A percentile compares a stretch with the other conserved stretches of the same genome.
These are phyloP conservation scores for Parazoanthus swiftii DNA, from an alignment of 92 coral and sea anemone species.

Conservation along the genomic window DNA sequence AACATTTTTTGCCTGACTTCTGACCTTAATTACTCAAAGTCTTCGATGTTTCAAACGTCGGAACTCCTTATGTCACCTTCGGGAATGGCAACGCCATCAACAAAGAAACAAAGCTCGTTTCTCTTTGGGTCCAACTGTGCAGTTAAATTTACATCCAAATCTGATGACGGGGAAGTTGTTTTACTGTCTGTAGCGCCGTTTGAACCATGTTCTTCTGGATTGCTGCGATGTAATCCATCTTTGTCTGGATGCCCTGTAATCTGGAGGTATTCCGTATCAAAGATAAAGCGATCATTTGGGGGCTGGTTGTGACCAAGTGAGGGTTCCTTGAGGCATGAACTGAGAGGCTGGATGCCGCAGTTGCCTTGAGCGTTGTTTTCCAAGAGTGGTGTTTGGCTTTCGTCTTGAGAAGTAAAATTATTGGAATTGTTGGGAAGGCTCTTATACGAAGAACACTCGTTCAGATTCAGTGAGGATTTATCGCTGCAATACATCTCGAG, in stretches of 20 bases:
- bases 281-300: not conserved
- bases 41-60: slow-evolving; percentile 52
- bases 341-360: not conserved
- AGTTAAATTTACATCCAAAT: slow-evolving; percentile 53
- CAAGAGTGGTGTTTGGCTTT: slow-evolving; percentile 23
- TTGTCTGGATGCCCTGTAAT: slow-evolving; percentile 1
- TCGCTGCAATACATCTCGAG: slow-evolving; percentile 7
- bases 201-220: slow-evolving; percentile 12
- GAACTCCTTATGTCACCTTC: slow-evolving; percentile 72
- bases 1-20: not conserved
- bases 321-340: slow-evolving; percentile 16
- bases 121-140: slow-evolving; percentile 66
- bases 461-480: not conserved
- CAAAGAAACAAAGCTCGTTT: slow-evolving; percentile 65
- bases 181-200: slow-evolving; percentile 40
- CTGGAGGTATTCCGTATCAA: slow-evolving; percentile 6
- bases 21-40: not conserved
- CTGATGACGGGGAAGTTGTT: slow-evolving; percentile 14
- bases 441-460: not conserved
- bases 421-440: not conserved
- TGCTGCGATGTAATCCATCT: not conserved
- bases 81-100: slow-evolving; percentile 71
- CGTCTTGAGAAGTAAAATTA: not conserved
- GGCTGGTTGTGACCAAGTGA: not conserved
- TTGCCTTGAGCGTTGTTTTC: not conserved